Evolutionary conservation across 2,113 vertebrate species (phyloP).

Genomic region (Pagrus major): DNA sequence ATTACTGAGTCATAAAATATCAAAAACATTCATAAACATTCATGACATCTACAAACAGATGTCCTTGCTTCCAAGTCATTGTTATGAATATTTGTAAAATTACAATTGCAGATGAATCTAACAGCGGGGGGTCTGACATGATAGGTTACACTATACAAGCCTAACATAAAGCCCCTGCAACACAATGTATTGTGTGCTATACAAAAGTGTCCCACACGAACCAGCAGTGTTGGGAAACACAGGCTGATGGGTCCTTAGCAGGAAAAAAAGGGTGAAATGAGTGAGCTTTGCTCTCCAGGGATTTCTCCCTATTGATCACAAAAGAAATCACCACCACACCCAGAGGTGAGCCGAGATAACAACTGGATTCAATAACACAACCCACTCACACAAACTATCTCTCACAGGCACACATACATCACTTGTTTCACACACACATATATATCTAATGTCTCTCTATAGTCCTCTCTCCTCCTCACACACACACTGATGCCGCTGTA

Average conservation of each 20-base stretch:
- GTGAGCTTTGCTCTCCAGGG: conserved; percentile 47
- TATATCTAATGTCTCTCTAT: conserved; percentile 25
- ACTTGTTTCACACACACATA: conserved; percentile 37
- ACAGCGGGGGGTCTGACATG: background rate
- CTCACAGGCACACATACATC: conserved; percentile 34
- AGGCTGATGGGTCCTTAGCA: conserved; percentile 25
- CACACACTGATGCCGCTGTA: conserved; percentile 42
- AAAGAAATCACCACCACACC: conserved; percentile 56
- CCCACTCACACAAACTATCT: conserved; percentile 37
- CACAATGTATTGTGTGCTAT: conserved; percentile 1
- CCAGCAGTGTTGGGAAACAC: background rate
- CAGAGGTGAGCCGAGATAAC: conserved; percentile 64
- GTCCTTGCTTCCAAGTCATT: no score
- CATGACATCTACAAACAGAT: no score
- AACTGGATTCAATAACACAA: conserved; percentile 62
- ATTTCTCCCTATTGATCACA: conserved; percentile 73
- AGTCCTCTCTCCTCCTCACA: background rate
- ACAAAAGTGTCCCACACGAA: conserved; percentile 24
- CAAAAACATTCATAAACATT: no score
- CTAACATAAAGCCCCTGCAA: background rate
- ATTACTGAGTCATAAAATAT: no score
- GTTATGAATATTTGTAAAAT: background rate
- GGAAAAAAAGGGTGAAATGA: conserved; percentile 34
- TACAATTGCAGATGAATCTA: background rate
- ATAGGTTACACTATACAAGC: conserved; percentile 5